phyloP scores from a whole-genome alignment of 2,113 vertebrate species.

The Camelus bactrianus region DNA sequence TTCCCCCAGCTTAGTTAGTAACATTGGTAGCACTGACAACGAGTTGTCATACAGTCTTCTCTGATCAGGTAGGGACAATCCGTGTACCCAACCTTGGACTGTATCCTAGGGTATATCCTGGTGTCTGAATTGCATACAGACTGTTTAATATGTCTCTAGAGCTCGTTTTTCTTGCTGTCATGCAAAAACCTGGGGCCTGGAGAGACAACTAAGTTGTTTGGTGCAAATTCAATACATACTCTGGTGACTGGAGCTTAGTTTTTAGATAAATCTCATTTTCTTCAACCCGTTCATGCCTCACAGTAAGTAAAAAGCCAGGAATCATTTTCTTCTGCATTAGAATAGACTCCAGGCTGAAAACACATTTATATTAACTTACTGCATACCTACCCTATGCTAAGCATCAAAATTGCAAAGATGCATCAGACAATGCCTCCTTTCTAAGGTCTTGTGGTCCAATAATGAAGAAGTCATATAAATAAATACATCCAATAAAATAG shows the following conservation, averaged over 20 bases:
- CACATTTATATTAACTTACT: background rate
- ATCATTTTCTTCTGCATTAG: background rate
- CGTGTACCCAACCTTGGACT: background rate
- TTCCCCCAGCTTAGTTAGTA: background rate
- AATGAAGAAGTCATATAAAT: background rate
- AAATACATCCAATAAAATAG: background rate
- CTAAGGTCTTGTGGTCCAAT: background rate
- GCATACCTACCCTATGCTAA: background rate
- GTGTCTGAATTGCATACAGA: background rate
- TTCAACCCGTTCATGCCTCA: background rate
- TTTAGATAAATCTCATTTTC: conserved; percentile 15
- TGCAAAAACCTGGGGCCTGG: background rate
- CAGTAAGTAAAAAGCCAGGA: background rate
- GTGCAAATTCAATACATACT: background rate
- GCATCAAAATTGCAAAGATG: background rate
- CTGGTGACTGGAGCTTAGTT: background rate
- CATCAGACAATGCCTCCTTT: background rate
- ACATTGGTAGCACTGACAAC: background rate
- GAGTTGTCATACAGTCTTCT: background rate
- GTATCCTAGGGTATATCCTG: background rate
- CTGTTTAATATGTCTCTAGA: background rate
- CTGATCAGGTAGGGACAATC: background rate
- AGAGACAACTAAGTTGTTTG: background rate
- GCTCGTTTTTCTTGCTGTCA: background rate
- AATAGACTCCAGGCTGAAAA: background rate